Percentiles rank a stretch among this genome's conserved stretches.
Conservation (phyloP, 2,113 vertebrate species). For the Petaurus breviceps region DNA sequence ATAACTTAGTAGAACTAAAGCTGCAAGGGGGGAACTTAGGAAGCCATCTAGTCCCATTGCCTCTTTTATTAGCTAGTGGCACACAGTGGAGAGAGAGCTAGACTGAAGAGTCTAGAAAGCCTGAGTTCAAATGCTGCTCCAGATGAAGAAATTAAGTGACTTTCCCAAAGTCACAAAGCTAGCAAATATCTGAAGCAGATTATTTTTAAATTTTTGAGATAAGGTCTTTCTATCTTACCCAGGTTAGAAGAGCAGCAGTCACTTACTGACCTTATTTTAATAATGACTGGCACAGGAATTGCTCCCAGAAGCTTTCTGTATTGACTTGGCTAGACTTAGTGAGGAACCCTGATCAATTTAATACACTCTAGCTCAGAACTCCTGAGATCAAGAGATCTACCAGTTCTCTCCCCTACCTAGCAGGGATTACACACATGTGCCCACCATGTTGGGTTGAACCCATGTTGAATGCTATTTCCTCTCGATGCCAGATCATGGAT, state of each 20-base stretch:
- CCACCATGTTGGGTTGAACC: background rate
- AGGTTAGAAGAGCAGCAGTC: background rate
- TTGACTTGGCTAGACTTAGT: background rate
- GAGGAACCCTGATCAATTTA: background rate
- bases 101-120: background rate
- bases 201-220: background rate
- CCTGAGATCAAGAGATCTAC: background rate
- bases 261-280: background rate
- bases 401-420: background rate
- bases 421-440: background rate
- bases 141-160: background rate
- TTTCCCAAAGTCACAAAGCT: background rate
- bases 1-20: background rate
- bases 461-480: background rate
- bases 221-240: background rate
- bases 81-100: background rate
- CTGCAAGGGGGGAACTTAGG: background rate
- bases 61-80: background rate
- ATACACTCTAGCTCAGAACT: background rate
- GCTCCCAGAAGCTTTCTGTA: background rate
- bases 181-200: background rate
- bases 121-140: background rate
- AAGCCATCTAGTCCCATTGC: background rate
- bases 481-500: background rate
- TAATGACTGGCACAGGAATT: background rate